phyloP scores from a whole-genome alignment of 2,797 vertebrate genomes.

The Pseudochromis fuscus region DNA sequence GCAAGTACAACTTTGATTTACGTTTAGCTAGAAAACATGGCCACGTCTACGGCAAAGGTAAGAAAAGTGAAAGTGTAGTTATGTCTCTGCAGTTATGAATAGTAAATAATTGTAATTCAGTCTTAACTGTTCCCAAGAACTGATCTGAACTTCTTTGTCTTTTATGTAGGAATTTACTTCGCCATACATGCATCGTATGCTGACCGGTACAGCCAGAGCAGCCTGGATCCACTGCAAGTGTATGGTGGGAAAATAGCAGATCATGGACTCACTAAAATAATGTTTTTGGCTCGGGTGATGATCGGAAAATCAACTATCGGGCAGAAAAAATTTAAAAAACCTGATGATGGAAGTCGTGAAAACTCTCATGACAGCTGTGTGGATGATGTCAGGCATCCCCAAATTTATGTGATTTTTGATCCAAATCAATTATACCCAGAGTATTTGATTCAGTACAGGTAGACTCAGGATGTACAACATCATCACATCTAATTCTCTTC shows the following conservation, averaged over 20 bases:
- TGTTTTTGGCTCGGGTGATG: slow-evolving; percentile 90
- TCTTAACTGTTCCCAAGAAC: not conserved
- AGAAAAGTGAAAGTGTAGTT: not conserved
- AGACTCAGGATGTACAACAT: slow-evolving; percentile 19
- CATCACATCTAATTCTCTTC: too few relatives aligned
- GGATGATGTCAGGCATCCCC: slow-evolving; percentile 82
- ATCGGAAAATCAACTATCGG: slow-evolving; percentile 86
- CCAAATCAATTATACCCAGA: slow-evolving; percentile 93
- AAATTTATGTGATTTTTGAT: slow-evolving; percentile 90
- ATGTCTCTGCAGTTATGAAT: not conserved
- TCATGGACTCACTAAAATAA: slow-evolving; percentile 72
- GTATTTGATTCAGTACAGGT: slow-evolving; percentile 89
- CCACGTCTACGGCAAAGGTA: slow-evolving; percentile 87
- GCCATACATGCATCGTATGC: slow-evolving; percentile 85
- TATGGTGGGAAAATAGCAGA: slow-evolving; percentile 73
- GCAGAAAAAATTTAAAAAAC: slow-evolving; percentile 76
- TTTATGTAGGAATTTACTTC: slow-evolving; percentile 89
- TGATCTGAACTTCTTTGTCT: slow-evolving; percentile 13
- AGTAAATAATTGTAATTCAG: not conserved
- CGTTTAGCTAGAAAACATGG: slow-evolving; percentile 82
- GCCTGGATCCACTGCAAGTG: slow-evolving; percentile 74
- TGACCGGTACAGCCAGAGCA: slow-evolving; percentile 80
- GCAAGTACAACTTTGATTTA: slow-evolving; percentile 92
- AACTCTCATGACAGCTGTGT: slow-evolving; percentile 90
- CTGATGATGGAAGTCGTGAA: slow-evolving; percentile 82